Conservation (phyloP, 2,888 invertebrate species). For the Zaprionus obscuricornis region DNA sequence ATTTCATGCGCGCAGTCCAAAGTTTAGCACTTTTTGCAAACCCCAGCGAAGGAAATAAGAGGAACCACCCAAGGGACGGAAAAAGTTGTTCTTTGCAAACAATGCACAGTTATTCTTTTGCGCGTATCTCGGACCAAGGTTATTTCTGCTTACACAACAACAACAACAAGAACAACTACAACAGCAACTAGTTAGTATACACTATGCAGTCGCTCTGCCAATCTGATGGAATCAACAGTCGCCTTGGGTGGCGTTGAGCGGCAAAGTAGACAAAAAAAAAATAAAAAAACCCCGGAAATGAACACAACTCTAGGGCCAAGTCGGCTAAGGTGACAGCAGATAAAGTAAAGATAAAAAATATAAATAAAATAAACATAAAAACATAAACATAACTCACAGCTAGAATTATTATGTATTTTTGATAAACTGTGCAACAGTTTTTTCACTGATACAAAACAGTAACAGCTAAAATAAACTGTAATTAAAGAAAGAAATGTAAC, state of each 20-base stretch:
- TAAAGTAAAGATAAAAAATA: slow-evolving; percentile 18
- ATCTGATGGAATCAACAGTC: slow-evolving; percentile 37
- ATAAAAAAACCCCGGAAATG: too few relatives aligned
- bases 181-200: too few relatives aligned
- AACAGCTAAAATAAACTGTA: slow-evolving; percentile 7
- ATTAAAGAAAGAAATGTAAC: too few relatives aligned
- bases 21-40: slow-evolving; percentile 69
- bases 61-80: slow-evolving; percentile 46
- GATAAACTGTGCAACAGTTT: slow-evolving; percentile 38
- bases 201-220: slow-evolving; percentile 52
- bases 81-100: slow-evolving; percentile 70
- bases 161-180: too few relatives aligned
- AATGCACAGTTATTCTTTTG: slow-evolving; percentile 73
- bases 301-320: too few relatives aligned
- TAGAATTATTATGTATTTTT: slow-evolving; percentile 33
- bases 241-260: too few relatives aligned
- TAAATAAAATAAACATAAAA: too few relatives aligned
- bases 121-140: slow-evolving; percentile 70
- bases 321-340: slow-evolving; percentile 18
- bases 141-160: too few relatives aligned
- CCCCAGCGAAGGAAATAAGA: not conserved
- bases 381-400: slow-evolving; percentile 21
- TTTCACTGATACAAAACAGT: not conserved
- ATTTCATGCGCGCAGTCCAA: slow-evolving; percentile 70
- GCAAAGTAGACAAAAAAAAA: too few relatives aligned